Percentiles rank a stretch among this genome's conserved stretches.
These are phyloP conservation scores for Digitonthophagus gazella DNA, from an alignment of 2,888 invertebrate genomes.

Conservation along the genomic window DNA sequence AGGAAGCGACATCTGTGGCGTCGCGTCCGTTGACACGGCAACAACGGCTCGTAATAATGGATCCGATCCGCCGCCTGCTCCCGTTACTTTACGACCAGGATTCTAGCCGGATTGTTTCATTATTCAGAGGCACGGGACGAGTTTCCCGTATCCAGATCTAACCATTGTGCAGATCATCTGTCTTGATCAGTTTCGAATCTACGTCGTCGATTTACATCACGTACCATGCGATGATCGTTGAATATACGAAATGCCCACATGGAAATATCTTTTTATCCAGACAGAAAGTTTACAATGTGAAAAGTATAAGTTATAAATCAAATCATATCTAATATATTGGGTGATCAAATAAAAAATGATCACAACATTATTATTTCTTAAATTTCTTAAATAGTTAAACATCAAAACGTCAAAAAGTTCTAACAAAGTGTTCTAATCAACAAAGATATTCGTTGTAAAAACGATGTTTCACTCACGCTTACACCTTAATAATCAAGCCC, in stretches of 20 bases:
- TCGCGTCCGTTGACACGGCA: neutral
- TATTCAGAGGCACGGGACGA: neutral
- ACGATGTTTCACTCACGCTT: constrained; percentile 96
- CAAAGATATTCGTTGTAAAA: constrained; percentile 98
- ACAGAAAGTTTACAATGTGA: too few relatives aligned
- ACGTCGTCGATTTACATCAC: neutral
- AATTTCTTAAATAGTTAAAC: too few relatives aligned
- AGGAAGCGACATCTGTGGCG: neutral
- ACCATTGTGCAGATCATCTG: neutral
- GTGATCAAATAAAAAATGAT: too few relatives aligned
- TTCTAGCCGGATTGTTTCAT: neutral
- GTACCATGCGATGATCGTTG: neutral
- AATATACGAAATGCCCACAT: too few relatives aligned
- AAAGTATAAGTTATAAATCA: too few relatives aligned
- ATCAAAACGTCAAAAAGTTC: too few relatives aligned
- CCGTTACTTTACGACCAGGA: neutral
- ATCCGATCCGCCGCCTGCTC: neutral
- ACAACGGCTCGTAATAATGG: neutral
- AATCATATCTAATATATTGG: too few relatives aligned
- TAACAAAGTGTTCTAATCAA: constrained; percentile 96
- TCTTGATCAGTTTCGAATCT: neutral
- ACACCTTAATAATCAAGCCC: constrained; percentile 91
- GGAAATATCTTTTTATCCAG: too few relatives aligned
- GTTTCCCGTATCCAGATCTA: neutral
- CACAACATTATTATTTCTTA: too few relatives aligned